Evolutionary conservation across 2,797 vertebrate genomes (phyloP).

Genomic region (Buphagus erythrorhynchus): DNA sequence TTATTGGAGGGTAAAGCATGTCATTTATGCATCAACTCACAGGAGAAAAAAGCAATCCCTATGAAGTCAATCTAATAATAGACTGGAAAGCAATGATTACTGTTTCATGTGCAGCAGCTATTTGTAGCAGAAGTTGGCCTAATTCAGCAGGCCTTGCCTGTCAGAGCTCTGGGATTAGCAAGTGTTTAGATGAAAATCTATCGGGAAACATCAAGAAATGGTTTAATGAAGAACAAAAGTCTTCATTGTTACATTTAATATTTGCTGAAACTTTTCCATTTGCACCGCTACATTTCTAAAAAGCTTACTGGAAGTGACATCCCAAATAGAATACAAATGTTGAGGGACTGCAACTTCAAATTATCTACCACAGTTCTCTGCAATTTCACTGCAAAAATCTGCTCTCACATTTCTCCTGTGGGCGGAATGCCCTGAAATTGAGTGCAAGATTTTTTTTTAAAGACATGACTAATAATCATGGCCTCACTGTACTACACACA

Average conservation of each 20-base stretch:
- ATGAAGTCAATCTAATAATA: constrained; percentile 83
- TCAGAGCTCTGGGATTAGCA: constrained; percentile 74
- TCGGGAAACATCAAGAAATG: constrained; percentile 67
- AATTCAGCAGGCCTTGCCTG: constrained; percentile 70
- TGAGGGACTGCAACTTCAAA: background rate
- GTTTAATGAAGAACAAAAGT: constrained; percentile 71
- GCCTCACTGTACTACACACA: background rate
- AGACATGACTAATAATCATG: background rate
- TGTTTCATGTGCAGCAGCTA: constrained; percentile 76
- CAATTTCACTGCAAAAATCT: background rate
- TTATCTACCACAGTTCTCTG: background rate
- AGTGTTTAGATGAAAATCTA: constrained; percentile 68
- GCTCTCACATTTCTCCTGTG: background rate
- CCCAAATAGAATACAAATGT: constrained; percentile 23
- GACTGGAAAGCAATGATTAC: constrained; percentile 80
- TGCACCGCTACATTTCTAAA: constrained; percentile 4
- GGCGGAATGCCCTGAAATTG: background rate
- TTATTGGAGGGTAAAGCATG: constrained; percentile 81
- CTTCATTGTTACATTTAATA: constrained; percentile 26
- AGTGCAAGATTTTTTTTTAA: background rate
- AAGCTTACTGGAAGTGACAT: constrained; percentile 41
- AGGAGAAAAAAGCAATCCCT: constrained; percentile 78
- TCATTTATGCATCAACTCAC: constrained; percentile 82
- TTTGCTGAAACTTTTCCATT: constrained; percentile 29
- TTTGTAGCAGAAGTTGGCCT: constrained; percentile 76